These are phyloP conservation scores for Gila robusta DNA, from an alignment of 2,797 vertebrate species.

Conservation along the genomic window DNA sequence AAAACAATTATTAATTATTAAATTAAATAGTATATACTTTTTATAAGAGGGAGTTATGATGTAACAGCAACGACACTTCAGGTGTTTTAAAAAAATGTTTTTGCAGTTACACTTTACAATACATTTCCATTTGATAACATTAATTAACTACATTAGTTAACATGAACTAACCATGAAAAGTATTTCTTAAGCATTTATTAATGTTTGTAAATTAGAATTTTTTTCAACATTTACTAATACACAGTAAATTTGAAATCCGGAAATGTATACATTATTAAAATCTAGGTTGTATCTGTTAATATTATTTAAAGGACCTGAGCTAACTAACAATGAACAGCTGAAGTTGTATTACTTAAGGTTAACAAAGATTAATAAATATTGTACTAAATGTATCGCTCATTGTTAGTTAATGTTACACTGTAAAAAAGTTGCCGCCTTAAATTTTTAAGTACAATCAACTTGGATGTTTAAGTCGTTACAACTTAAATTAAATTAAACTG, in stretches of 20 bases:
- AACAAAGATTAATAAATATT: neutral
- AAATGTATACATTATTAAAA: neutral
- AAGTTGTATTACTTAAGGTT: neutral
- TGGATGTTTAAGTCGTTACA: no score
- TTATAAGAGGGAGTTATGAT: neutral
- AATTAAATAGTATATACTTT: neutral
- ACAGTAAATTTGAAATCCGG: no score
- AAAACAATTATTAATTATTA: neutral
- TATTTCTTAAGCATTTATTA: neutral
- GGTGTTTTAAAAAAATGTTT: no score
- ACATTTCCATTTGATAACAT: neutral
- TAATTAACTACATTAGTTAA: neutral
- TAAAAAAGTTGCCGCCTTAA: no score
- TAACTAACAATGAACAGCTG: neutral
- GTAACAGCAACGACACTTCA: no score
- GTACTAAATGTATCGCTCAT: neutral
- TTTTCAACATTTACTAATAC: neutral
- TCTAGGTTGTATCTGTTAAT: neutral
- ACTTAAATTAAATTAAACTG: no score
- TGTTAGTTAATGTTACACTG: no score
- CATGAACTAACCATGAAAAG: neutral
- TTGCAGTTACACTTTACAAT: neutral
- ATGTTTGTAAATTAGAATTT: neutral
- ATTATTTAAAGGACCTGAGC: neutral
- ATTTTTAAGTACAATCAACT: no score